Conservation (phyloP, 2,113 vertebrate genomes). For the Catharus bicknelli region DNA sequence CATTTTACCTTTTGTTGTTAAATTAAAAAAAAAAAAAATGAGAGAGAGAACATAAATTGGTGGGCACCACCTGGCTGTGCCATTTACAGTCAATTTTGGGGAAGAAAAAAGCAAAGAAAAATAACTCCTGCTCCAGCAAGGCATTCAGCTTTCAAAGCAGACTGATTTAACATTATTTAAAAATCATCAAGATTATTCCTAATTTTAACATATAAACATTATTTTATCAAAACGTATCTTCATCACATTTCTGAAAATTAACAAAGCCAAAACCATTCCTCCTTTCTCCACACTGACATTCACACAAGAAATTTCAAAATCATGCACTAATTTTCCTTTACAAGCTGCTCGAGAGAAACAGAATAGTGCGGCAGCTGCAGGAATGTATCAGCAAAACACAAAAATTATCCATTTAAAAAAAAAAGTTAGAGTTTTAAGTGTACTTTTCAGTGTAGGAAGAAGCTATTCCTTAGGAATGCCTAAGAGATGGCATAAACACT, state of each 20-base stretch:
- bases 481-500: not conserved
- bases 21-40: too few relatives aligned
- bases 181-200: not conserved
- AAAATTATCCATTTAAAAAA: not conserved
- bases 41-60: not conserved
- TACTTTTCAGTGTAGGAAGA: not conserved
- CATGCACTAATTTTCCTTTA: not conserved
- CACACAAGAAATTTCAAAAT: not conserved
- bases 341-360: not conserved
- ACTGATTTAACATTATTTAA: not conserved
- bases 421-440: not conserved
- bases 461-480: not conserved
- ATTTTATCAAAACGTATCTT: not conserved
- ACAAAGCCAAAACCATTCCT: not conserved
- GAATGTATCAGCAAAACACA: not conserved
- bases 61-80: not conserved
- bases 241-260: not conserved
- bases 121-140: not conserved
- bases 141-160: not conserved
- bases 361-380: not conserved
- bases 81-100: not conserved
- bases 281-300: not conserved
- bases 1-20: not conserved
- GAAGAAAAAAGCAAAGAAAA: not conserved
- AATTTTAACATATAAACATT: not conserved